Conservation (phyloP, 2,797 vertebrate genomes). For the Myiothlypis chrysogaster region DNA sequence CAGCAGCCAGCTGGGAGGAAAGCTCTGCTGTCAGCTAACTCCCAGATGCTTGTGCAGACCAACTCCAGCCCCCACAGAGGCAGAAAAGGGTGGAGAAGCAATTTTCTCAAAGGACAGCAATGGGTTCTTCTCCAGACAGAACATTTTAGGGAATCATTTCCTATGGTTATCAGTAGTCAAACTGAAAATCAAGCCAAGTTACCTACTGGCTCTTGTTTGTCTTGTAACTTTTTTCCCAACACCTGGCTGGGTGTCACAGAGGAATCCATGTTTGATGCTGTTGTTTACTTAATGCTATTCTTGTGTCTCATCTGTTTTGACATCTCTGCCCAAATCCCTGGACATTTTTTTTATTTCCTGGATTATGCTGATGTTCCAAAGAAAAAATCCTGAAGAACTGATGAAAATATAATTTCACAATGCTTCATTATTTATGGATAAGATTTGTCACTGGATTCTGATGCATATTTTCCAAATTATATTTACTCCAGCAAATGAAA, state of each 20-base stretch:
- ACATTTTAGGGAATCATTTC: background rate
- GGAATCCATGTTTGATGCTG: background rate
- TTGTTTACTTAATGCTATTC: conserved; percentile 7
- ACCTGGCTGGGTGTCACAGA: background rate
- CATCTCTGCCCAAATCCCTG: conserved; percentile 36
- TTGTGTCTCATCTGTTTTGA: conserved; percentile 14
- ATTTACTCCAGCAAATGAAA: background rate
- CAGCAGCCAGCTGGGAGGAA: conserved; percentile 5
- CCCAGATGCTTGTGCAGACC: background rate
- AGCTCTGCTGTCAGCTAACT: background rate
- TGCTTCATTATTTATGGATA: background rate
- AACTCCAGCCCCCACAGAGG: accelerated
- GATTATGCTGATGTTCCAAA: background rate
- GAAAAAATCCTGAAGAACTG: background rate
- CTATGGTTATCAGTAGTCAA: background rate
- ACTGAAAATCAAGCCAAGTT: background rate
- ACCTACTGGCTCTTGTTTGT: background rate
- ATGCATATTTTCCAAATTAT: conserved; percentile 5
- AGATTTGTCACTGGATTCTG: conserved; percentile 2
- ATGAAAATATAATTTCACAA: conserved; percentile 21
- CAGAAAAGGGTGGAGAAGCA: background rate
- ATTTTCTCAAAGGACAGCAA: background rate
- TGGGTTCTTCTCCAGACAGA: background rate
- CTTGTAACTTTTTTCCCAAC: background rate
- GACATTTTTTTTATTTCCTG: conserved; percentile 20